phyloP scores from a whole-genome alignment of 2,797 vertebrate genomes.

The Petrocephalus schoutedeni region DNA sequence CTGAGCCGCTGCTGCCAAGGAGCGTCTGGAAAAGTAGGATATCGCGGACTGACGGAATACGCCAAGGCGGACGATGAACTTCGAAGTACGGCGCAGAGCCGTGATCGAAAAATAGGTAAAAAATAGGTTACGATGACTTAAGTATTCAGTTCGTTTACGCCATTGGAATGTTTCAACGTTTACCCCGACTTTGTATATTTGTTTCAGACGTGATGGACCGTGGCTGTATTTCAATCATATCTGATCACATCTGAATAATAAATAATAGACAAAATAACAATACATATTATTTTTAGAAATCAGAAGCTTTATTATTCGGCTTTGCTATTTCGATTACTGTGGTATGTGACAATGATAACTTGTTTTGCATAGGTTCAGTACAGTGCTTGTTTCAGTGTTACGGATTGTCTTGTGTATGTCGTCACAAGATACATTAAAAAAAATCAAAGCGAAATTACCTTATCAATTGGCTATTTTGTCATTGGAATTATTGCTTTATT shows the following conservation, averaged over 20 bases:
- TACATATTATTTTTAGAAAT: neutral
- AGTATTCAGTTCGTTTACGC: conserved; percentile 21
- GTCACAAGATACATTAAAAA: neutral
- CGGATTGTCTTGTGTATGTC: neutral
- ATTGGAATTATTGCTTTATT: neutral
- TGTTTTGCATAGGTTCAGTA: neutral
- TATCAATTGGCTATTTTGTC: neutral
- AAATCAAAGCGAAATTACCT: neutral
- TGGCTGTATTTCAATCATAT: neutral
- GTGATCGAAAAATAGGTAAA: conserved; percentile 18
- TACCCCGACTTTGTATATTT: neutral
- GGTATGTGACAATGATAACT: neutral
- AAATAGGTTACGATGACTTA: neutral
- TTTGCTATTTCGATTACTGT: neutral
- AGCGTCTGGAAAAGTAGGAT: neutral
- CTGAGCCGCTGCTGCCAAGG: neutral
- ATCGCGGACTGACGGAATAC: neutral
- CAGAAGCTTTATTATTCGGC: neutral
- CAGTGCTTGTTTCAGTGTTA: neutral
- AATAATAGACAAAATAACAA: neutral
- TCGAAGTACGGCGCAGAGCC: neutral
- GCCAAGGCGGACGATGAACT: neutral
- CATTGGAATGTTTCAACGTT: conserved; percentile 13
- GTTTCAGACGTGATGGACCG: neutral
- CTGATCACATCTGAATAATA: neutral